These are phyloP conservation scores for Amphipyra tragopoginis DNA, from an alignment of 2,888 invertebrate species.

Conservation along the genomic window DNA sequence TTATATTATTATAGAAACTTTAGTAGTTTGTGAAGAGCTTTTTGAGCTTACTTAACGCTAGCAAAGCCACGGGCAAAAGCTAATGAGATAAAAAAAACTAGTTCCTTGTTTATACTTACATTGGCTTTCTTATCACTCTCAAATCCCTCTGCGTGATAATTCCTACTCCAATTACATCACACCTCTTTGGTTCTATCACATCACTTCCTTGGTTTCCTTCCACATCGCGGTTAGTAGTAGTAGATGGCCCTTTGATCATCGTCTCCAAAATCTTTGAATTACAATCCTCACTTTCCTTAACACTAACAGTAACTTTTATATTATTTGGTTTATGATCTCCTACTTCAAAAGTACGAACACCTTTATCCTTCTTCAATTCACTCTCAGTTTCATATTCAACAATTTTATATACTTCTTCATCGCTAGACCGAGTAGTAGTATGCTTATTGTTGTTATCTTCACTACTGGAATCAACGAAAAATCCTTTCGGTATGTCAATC, in stretches of 20 bases:
- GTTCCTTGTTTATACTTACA: slow-evolving; percentile 70
- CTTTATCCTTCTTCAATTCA: slow-evolving; percentile 59
- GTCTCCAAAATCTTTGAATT: slow-evolving; percentile 66
- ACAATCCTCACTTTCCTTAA: slow-evolving; percentile 60
- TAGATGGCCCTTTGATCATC: slow-evolving; percentile 58
- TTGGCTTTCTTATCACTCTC: slow-evolving; percentile 67
- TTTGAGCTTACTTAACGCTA: no score
- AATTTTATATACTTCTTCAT: slow-evolving; percentile 81
- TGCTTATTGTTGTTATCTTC: slow-evolving; percentile 59
- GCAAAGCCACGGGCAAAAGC: no score
- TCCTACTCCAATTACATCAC: slow-evolving; percentile 76
- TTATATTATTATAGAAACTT: no score
- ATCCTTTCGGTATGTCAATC: slow-evolving; percentile 80
- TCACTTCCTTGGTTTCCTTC: slow-evolving; percentile 72
- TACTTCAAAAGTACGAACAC: slow-evolving; percentile 43
- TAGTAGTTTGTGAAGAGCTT: no score
- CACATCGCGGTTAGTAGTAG: slow-evolving; percentile 66
- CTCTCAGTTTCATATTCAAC: slow-evolving; percentile 79
- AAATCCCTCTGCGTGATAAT: slow-evolving; percentile 76
- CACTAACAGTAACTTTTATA: slow-evolving; percentile 65
- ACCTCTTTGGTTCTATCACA: slow-evolving; percentile 68
- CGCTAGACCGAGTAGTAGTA: slow-evolving; percentile 65
- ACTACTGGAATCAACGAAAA: slow-evolving; percentile 71
- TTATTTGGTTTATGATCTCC: slow-evolving; percentile 62
- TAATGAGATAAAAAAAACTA: no score